Evolutionary conservation across 92 coral and sea anemone species (phyloP).

Genomic region (Zoanthus gigantus): DNA sequence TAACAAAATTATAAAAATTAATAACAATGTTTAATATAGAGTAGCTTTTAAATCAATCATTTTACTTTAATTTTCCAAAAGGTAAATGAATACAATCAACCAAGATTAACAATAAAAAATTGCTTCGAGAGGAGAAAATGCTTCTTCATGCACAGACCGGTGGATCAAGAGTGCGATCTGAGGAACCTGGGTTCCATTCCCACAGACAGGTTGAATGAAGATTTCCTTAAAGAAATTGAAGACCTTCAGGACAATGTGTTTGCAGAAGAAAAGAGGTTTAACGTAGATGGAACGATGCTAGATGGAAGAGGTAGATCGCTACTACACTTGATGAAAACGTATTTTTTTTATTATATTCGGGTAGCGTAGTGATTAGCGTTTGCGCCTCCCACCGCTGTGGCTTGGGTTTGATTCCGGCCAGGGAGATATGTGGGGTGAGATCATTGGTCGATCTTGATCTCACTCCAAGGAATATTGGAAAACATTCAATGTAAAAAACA

Average conservation of each 20-base stretch:
- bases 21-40: no score
- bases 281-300: constrained; percentile 14
- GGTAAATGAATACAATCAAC: constrained; percentile 15
- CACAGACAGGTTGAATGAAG: background rate
- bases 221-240: background rate
- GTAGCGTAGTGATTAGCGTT: no score
- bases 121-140: constrained; percentile 32
- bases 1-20: no score
- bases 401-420: no score
- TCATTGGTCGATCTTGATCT: no score
- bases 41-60: background rate
- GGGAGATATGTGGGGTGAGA: no score
- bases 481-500: no score
- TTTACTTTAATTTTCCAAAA: background rate
- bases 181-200: background rate
- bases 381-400: no score
- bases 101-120: constrained; percentile 24
- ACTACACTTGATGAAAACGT: background rate
- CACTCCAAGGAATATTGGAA: no score
- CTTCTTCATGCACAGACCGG: constrained; percentile 22
- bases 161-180: constrained; percentile 12
- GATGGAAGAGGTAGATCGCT: constrained; percentile 3
- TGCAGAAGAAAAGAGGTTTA: constrained; percentile 31
- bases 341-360: no score
- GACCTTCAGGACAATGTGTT: background rate